Conservation (phyloP, 1,140 invertebrate species). For the Drosophila burlai region DNA sequence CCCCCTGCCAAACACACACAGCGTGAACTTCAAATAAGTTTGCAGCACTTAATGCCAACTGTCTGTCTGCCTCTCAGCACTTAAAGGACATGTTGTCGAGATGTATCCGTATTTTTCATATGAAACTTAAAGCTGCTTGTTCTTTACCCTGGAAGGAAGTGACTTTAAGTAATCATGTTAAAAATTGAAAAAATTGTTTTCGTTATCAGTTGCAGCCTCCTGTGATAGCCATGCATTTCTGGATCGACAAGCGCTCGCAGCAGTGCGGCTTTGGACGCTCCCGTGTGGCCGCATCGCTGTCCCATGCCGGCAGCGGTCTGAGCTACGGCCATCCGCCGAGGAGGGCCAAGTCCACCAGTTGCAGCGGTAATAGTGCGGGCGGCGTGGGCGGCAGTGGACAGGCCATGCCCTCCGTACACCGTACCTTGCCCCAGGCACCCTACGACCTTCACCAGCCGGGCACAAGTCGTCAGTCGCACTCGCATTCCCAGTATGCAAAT, state of each 20-base stretch:
- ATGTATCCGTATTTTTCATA: conserved; percentile 1
- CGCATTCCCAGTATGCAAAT: conserved; percentile 48
- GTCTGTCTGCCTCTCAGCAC: conserved; percentile 30
- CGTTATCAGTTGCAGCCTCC: conserved; percentile 15
- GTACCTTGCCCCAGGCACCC: conserved; percentile 46
- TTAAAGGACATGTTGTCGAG: conserved; percentile 5
- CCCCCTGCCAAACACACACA: conserved; percentile 21
- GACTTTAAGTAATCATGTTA: neutral
- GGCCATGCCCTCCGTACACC: conserved; percentile 57
- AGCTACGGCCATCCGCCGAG: conserved; percentile 83
- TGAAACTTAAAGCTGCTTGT: neutral
- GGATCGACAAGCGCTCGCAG: conserved; percentile 90
- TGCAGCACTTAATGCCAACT: conserved; percentile 46
- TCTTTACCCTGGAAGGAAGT: neutral
- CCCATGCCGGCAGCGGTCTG: conserved; percentile 76
- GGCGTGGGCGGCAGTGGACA: conserved; percentile 33
- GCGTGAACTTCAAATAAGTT: conserved; percentile 67
- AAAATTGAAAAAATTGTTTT: no score
- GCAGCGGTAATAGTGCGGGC: conserved; percentile 32
- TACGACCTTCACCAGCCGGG: conserved; percentile 60
- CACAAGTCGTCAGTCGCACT: conserved; percentile 60
- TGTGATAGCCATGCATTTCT: conserved; percentile 88
- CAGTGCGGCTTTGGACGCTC: conserved; percentile 88
- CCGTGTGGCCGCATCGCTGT: conserved; percentile 81
- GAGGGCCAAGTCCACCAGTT: conserved; percentile 68